phyloP scores from a whole-genome alignment of 2,888 invertebrate species.

The Catocala nupta region DNA sequence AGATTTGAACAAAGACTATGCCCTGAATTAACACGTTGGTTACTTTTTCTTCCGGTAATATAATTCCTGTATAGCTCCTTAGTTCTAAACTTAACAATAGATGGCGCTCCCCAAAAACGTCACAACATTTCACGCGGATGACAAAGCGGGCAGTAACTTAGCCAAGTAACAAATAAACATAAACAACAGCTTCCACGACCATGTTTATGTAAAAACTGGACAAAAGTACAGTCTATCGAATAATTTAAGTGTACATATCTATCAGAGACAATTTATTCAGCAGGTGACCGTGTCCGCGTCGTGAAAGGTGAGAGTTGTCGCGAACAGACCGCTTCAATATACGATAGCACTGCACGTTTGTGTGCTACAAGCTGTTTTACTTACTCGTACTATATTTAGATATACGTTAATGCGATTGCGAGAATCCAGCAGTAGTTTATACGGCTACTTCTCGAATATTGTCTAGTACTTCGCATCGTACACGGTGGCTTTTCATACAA shows the following conservation, averaged over 20 bases:
- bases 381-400: slow-evolving; percentile 12
- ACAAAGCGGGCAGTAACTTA: too few relatives aligned
- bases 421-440: neutral
- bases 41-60: too few relatives aligned
- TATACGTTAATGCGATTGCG: neutral
- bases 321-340: slow-evolving; percentile 46
- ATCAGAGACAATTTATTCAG: slow-evolving; percentile 70
- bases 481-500: too few relatives aligned
- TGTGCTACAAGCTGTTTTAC: slow-evolving; percentile 37
- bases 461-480: too few relatives aligned
- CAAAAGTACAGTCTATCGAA: slow-evolving; percentile 43
- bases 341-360: slow-evolving; percentile 35
- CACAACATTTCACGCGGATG: too few relatives aligned
- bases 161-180: too few relatives aligned
- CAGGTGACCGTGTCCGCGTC: slow-evolving; percentile 64
- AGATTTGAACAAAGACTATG: too few relatives aligned
- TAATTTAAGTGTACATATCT: slow-evolving; percentile 74
- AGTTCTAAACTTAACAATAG: too few relatives aligned
- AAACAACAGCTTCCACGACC: neutral
- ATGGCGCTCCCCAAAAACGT: too few relatives aligned
- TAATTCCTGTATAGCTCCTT: too few relatives aligned
- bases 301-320: slow-evolving; percentile 60
- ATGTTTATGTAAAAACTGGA: neutral
- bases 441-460: too few relatives aligned
- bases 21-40: too few relatives aligned